These are phyloP conservation scores for Emydocephalus ijimae DNA, from an alignment of 2,113 vertebrate species.

Conservation along the genomic window DNA sequence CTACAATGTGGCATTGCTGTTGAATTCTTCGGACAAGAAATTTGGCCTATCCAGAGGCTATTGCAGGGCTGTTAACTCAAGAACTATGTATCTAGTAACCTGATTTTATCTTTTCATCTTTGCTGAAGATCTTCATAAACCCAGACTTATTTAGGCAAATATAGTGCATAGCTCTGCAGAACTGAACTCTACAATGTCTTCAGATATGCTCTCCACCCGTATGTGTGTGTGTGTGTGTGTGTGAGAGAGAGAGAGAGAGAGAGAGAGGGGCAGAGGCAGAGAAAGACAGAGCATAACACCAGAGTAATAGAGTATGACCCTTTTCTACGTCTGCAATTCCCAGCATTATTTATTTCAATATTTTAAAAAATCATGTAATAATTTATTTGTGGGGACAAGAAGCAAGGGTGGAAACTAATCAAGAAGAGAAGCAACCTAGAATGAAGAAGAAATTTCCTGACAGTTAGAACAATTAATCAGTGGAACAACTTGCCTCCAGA, in stretches of 20 bases:
- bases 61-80: background rate
- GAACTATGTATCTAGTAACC: background rate
- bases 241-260: too few relatives aligned
- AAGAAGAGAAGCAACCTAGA: too few relatives aligned
- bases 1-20: background rate
- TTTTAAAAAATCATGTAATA: background rate
- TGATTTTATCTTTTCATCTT: background rate
- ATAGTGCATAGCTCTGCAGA: background rate
- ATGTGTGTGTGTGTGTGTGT: too few relatives aligned
- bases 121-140: background rate
- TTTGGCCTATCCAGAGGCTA: background rate
- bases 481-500: too few relatives aligned
- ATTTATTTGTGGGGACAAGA: background rate
- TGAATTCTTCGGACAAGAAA: background rate
- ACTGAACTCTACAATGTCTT: too few relatives aligned
- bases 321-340: background rate
- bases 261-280: too few relatives aligned
- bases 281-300: too few relatives aligned
- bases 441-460: too few relatives aligned
- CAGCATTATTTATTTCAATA: background rate
- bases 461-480: too few relatives aligned
- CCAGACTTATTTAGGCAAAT: background rate
- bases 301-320: too few relatives aligned
- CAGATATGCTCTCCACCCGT: too few relatives aligned
- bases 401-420: too few relatives aligned